Base-by-base conservation (phyloP, 2,888 invertebrate genomes). In the Allygus modestus region DNA sequence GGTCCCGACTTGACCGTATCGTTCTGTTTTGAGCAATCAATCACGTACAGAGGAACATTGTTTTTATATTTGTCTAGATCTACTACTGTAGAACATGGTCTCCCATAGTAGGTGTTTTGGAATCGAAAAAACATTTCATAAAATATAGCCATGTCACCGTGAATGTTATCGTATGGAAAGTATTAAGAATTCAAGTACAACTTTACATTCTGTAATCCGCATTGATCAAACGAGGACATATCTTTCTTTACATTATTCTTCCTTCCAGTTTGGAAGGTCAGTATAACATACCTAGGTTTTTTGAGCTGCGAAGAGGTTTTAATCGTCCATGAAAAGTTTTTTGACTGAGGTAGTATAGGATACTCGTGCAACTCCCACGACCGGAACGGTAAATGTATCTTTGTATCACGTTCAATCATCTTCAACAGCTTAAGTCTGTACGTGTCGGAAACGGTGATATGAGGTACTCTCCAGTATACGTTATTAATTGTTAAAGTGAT, bases 91-190 rank as follows among this genome's bases (percentile, higher is more conserved):
- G 28, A 23, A 7, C 31, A 31, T 61, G 17, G 9, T 58, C n/a
- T 11, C 17, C 26, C 46, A 15, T 81, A 82, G n/a, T 81, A 81
- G 15, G 82, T 58, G 26, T n/a, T n/a, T n/a, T n/a, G n/a, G n/a
- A 82, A 82, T 12, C 33, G 15, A 12, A 2, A 9, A 82, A 69
- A 82, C 65, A 65, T 65, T 11, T 61, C 26, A 31, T 82, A 69
- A 17, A 82, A 43, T 7, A 58, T 23, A 28, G 23, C 26, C 12
- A 26, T 26, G 31, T 71, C 51, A 20, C 82, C 82, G 23, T 69
- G 20, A 20, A 82, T 65, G 11, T 82, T 65, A 23, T 81, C 81
- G 17, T 81, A 81, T 20, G 58, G 81, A 81, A 33, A 81, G 81
- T 12, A 54, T 11, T 51, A 15, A 33, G 81, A 81, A 28, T 81